These are phyloP conservation scores for Illadopsis cleaveri DNA, from an alignment of 2,113 vertebrate species.

Conservation along the genomic window DNA sequence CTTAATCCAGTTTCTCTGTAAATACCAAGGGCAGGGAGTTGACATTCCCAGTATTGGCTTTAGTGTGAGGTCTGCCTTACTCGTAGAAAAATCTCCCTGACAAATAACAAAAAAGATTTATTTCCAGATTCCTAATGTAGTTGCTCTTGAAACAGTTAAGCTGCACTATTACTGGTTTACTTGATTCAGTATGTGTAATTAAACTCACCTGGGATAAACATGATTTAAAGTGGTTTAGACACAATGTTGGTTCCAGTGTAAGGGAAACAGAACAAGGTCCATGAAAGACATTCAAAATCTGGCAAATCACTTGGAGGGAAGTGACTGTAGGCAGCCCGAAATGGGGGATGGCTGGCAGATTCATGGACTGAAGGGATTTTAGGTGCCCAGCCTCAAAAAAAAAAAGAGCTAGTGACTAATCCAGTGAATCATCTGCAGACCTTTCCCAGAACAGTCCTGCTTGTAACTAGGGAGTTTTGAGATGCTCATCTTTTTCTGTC, in stretches of 20 bases:
- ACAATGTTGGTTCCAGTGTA: not conserved
- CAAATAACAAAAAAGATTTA: not conserved
- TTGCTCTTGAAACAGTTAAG: not conserved
- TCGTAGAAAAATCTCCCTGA: not conserved
- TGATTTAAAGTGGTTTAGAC: not conserved
- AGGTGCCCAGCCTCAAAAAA: not conserved
- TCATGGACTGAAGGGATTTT: not conserved
- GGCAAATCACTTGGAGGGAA: not conserved
- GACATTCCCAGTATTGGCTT: not conserved
- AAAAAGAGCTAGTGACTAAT: slow-evolving; percentile 32
- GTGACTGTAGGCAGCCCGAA: not conserved
- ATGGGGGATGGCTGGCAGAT: not conserved
- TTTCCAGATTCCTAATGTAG: not conserved
- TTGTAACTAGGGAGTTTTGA: not conserved
- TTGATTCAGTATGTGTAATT: not conserved
- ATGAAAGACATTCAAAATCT: not conserved
- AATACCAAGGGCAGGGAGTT: not conserved
- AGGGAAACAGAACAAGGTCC: not conserved
- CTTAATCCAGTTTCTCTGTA: not conserved
- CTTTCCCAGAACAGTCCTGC: not conserved
- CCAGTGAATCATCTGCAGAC: slow-evolving; percentile 17
- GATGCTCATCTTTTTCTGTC: not conserved
- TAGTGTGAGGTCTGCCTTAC: not conserved
- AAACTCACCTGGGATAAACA: not conserved
- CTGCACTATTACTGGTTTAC: not conserved